Evolutionary conservation across 2,797 vertebrate genomes (phyloP), one percentile per base, ranked within the genome.

Genomic region (Sarcophilus harrisii): DNA sequence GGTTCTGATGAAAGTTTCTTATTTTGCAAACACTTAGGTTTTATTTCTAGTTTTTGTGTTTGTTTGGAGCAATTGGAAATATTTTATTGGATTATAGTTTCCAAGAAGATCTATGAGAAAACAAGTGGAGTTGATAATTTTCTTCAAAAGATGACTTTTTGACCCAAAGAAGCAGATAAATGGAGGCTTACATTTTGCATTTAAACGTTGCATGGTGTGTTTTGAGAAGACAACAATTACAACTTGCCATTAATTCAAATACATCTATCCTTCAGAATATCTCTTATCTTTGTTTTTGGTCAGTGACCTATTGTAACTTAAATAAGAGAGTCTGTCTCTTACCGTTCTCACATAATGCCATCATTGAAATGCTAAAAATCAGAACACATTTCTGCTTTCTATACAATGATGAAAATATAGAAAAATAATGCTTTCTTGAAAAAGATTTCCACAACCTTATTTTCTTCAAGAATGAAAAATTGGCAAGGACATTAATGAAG

Each of bases 321-420:
- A 96, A 94, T 96, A 96, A 97, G 96, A 94, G 89, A 91, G 49
- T 92, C 52, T 95, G 94, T 73, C 94, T 66, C 94, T 96, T 96
- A 91, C 92, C 93, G 94, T 55, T 91, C 93, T 97, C 90, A 60
- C 9, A 94, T 94, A 94, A 92, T 24, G 73, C 95, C 91, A 95
- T 52, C 87, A 90, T 3, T 27, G n/a, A 91, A 90, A 66, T 92
- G 55, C 91, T 92, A 97, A 90, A 93, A 81, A 94, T 54, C 92
- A 94, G 58, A 96, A 93, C n/a, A 9, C 59, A 96, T 95, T 95
- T 94, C 93, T 91, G 93, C 90, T 98, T 96, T 95, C 57, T 91
- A 93, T 90, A 92, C 94, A 93, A 94, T 94, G 24, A 58, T 92
- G 95, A n/a, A n/a, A n/a, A 96, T 95, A 93, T 57, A 92, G 57